These are phyloP conservation scores for Isaurus tuberculatus DNA, from an alignment of 92 coral and sea anemone species.

Conservation along the genomic window DNA sequence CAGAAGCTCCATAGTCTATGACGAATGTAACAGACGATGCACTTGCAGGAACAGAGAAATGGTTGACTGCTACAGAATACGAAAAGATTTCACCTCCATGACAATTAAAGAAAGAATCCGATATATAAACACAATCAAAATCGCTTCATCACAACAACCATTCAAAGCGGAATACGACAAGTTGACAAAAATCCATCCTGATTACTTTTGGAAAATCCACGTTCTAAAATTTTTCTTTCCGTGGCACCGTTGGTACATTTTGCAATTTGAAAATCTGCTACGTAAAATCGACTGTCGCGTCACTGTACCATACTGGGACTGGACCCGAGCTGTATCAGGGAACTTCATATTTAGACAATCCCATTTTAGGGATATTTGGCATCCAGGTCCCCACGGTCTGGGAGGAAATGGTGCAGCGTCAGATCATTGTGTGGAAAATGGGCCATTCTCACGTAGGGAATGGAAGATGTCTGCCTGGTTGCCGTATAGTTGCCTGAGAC, in stretches of 20 bases:
- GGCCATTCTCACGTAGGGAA: conserved; percentile 67
- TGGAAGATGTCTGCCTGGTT: conserved; percentile 76
- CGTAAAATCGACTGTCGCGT: conserved; percentile 87
- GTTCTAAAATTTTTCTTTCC: conserved; percentile 85
- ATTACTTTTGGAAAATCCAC: conserved; percentile 68
- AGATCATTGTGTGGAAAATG: conserved; percentile 67
- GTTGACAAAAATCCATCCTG: conserved; percentile 61
- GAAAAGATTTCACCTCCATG: conserved; percentile 88
- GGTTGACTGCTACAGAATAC: conserved; percentile 76
- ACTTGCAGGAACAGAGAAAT: conserved; percentile 65
- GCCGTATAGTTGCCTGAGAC: conserved; percentile 52
- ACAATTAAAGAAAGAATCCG: conserved; percentile 70
- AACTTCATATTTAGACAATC: conserved; percentile 62
- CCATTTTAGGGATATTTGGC: conserved; percentile 78
- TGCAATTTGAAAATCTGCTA: conserved; percentile 87
- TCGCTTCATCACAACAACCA: conserved; percentile 62
- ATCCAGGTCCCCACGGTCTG: conserved; percentile 79
- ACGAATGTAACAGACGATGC: conserved; percentile 83
- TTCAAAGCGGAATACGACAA: conserved; percentile 69
- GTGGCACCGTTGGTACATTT: conserved; percentile 94
- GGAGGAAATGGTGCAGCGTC: conserved; percentile 80
- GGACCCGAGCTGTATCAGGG: conserved; percentile 75
- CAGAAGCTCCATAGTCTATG: conserved; percentile 55
- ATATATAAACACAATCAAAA: conserved; percentile 69
- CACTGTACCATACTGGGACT: conserved; percentile 95